Evolutionary conservation across 2,797 vertebrate genomes (phyloP), one percentile per base, ranked within the genome.

Genomic region (Oreortyx pictus): DNA sequence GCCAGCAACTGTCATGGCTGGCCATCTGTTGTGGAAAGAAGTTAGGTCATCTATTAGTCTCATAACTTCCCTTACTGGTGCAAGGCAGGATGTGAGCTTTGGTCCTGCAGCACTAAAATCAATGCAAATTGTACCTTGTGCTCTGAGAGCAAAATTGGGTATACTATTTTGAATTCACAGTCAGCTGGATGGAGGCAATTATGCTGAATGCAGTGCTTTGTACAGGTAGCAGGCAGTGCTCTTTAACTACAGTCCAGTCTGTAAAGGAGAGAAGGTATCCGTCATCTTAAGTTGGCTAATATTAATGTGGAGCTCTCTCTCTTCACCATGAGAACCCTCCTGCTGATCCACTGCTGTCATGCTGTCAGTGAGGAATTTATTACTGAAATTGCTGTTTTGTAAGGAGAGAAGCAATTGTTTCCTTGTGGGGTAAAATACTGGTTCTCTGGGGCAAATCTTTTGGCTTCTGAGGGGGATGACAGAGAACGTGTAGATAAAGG

Each of bases 11-110:
- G 44, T 46, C 79, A 44, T 49, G 54, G 24, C 35, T 74, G 35
- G 27, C 81, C 60, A 23, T 94, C 59, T 91, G 66, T 37, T 83
- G 14, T 76, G 66, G 79, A 57, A 88, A 79, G 75, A 67, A 74
- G 33, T 73, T 76, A 67, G 60, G 57, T 67, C 43, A 46, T 79
- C 39, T 70, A 0, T 78, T 67, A 17, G 37, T 77, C 52, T 71
- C 18, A 8, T 25, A 41, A 37, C 7, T 11, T 4, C 7, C 0
- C 20, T 57, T 84, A 44, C 14, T 7, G 4, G 14, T 84, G 64
- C 18, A 27, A 54, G 23, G 31, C 22, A 86, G 15, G 14, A 29
- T 86, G 66, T 33, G 66, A 24, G 37, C 44, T 70, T 73, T 65
- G 77, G 13, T 49, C 49, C 64, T 64, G 56, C 20, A n/a, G 52